A percentile compares a stretch with the other conserved stretches of the same genome.
phyloP scores from a whole-genome alignment of 1,140 invertebrate genomes.

The Onthophagus taurus region DNA sequence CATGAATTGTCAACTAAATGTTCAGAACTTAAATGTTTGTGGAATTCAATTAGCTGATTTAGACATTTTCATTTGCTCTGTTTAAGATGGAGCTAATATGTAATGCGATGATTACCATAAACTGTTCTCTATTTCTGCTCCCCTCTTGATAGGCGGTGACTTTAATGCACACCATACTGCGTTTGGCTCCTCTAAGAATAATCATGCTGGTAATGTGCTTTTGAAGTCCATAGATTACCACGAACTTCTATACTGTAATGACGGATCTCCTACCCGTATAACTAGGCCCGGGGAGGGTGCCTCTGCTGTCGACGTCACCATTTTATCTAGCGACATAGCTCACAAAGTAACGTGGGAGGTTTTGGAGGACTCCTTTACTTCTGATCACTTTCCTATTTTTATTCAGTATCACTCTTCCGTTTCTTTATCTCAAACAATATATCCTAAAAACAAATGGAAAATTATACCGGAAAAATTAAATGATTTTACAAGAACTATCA shows the following conservation, averaged over 20 bases:
- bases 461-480: background rate
- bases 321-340: background rate
- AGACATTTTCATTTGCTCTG: background rate
- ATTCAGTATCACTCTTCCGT: background rate
- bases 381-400: slow-evolving; percentile 1
- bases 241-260: slow-evolving; percentile 4
- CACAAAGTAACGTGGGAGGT: background rate
- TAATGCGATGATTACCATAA: background rate
- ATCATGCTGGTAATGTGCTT: slow-evolving; percentile 3
- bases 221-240: background rate
- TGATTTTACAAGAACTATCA: background rate
- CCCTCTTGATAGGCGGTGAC: background rate
- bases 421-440: background rate
- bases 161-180: slow-evolving; percentile 2
- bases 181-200: slow-evolving; percentile 5
- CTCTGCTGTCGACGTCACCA: slow-evolving; percentile 1
- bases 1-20: no score
- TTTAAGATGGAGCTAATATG: background rate
- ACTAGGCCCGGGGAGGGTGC: background rate
- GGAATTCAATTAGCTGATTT: background rate
- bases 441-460: slow-evolving; percentile 4
- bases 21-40: slow-evolving; percentile 8
- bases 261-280: slow-evolving; percentile 1
- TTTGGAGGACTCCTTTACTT: background rate
- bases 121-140: background rate